These are phyloP conservation scores for Cyprinodon variegatus DNA, from an alignment of 2,113 vertebrate species.

Conservation along the genomic window DNA sequence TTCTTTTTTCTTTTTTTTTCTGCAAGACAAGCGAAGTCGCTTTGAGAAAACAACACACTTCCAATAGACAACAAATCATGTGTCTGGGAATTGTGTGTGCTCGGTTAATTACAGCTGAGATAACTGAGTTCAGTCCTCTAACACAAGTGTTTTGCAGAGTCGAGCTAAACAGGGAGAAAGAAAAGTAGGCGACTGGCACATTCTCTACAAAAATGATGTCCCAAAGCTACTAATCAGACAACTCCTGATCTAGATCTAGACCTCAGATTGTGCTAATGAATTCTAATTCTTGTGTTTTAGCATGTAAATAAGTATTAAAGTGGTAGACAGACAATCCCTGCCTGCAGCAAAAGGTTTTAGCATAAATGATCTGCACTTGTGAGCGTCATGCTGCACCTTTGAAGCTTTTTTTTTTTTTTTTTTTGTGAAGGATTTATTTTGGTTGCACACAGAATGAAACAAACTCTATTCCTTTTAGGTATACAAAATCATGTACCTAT, in stretches of 20 bases:
- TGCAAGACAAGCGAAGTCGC: constrained; percentile 29
- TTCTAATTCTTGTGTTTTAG: constrained; percentile 83
- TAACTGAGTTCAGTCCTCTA: constrained; percentile 73
- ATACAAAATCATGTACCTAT: constrained; percentile 6
- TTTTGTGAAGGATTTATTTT: constrained; percentile 24
- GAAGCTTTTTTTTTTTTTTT: constrained; percentile 47
- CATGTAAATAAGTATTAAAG: constrained; percentile 82
- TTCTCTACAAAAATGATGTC: constrained; percentile 79
- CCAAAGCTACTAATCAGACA: constrained; percentile 83
- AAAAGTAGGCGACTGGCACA: constrained; percentile 76
- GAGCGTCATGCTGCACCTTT: constrained; percentile 60
- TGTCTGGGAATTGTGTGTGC: constrained; percentile 64
- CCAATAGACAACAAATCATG: constrained; percentile 61
- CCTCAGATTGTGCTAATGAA: constrained; percentile 82
- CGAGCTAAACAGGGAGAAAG: constrained; percentile 71
- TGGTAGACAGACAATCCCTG: constrained; percentile 75
- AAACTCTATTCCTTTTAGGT: background rate
- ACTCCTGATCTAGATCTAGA: constrained; percentile 80
- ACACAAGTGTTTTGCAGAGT: constrained; percentile 71
- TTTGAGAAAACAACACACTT: constrained; percentile 48
- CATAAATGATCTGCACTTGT: constrained; percentile 58
- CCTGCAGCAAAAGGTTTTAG: constrained; percentile 70
- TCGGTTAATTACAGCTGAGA: constrained; percentile 72
- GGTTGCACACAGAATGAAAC: background rate
- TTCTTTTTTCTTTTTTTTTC: constrained; percentile 15